Evolutionary conservation across 2,797 vertebrate genomes (phyloP), one percentile per base, ranked within the genome.

Genomic region (Cottoperca gobio): DNA sequence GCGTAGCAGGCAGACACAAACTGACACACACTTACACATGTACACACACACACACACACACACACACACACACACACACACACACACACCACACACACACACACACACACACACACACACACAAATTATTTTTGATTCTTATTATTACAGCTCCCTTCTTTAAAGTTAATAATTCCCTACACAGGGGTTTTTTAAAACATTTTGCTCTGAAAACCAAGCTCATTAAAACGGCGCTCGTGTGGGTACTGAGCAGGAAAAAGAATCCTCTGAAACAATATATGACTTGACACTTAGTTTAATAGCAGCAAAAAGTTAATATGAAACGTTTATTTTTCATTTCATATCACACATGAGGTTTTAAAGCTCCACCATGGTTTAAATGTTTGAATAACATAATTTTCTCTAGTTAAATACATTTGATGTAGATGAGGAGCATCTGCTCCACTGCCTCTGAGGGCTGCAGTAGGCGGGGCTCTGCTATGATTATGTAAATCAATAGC

Each of bases 151-250:
- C 78, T 78, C 66, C 61, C 70, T 72, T 76, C 85, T 90, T 83
- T 81, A 85, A 82, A 82, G 78, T 88, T 88, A 91, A 90, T 90
- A 90, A 91, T 91, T 90, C 89, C 60, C 71, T 57, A 82, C 84
- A 89, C 78, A 67, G 69, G 69, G 53, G 12, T 5, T 79, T 85
- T 86, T 86, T 82, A 43, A 82, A 84, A 88, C 73, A 83, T 86
- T 87, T 90, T 86, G 83, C 31, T 89, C 83, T 89, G 89, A 89
- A 83, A 91, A 67, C 80, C 54, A 68, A 87, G 84, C 86, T 93
- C 85, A 93, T 92, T 91, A 91, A 89, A 90, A 84, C 72, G 45
- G 84, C 54, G 62, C 86, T 89, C 73, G 77, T 88, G 87, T 88
- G 89, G 86, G 75, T 78, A 84, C 52, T 23, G 14, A 86, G 59